Conservation (phyloP, 2,113 vertebrate genomes). For the Pomatorhinus ruficollis region DNA sequence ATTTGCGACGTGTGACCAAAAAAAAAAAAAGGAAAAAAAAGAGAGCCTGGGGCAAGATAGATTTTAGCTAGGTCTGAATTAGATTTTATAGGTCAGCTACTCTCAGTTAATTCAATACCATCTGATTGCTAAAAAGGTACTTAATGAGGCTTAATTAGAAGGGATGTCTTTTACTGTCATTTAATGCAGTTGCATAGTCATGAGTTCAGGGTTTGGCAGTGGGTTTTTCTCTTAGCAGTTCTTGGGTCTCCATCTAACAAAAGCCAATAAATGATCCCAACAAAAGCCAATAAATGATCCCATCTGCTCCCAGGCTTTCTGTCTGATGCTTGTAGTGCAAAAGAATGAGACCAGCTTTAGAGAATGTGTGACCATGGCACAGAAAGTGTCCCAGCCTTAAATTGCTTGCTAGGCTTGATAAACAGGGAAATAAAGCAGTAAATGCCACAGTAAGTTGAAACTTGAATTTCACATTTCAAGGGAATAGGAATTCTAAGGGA, state of each 20-base stretch:
- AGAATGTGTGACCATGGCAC: background rate
- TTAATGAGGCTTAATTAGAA: constrained; percentile 51
- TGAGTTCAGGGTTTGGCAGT: background rate
- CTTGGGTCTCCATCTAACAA: background rate
- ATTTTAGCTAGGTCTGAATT: constrained; percentile 28
- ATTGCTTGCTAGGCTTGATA: background rate
- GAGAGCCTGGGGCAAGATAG: background rate
- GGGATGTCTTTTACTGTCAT: background rate
- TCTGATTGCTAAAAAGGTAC: constrained; percentile 47
- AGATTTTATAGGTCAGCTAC: constrained; percentile 47
- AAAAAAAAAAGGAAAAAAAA: background rate
- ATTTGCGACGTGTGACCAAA: constrained; percentile 5
- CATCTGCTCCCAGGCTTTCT: background rate
- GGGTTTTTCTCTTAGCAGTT: background rate
- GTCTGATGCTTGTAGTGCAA: background rate
- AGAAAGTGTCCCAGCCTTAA: background rate
- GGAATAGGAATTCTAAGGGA: background rate
- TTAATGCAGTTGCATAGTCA: background rate
- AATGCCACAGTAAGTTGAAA: background rate
- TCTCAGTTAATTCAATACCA: constrained; percentile 47
- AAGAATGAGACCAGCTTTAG: background rate
- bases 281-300: background rate
- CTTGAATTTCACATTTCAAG: background rate
- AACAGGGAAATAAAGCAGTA: background rate
- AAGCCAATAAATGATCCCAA: background rate